Base-by-base conservation (phyloP, 2,888 invertebrate genomes). In the Sphaeridia pumilis region DNA sequence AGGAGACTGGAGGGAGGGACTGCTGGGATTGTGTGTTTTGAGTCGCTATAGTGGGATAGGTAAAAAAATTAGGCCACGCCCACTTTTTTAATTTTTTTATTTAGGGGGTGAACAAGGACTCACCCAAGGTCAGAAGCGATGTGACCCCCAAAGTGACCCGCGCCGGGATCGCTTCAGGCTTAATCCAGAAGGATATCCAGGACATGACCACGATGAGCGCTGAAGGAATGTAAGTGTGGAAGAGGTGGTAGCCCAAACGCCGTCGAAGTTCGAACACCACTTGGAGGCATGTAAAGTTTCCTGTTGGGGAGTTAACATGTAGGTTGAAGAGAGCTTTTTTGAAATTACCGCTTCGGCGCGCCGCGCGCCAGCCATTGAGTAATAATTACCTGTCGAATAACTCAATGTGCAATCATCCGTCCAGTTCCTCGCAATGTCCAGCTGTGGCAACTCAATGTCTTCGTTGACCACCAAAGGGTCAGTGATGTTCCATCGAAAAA, bases 101-200 rank as follows among this genome's bases (percentile, higher is more conserved):
- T n/a, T n/a, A n/a, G n/a, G n/a, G n/a, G n/a, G n/a, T n/a, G 3
- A 44, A 12, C 3, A 14, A 44, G 17, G 38, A 61, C 66, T 68
- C 70, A 84, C 84, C 84, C 66, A 89, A 74, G 46, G 89, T 90
- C 36, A 90, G 76, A 49, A 90, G 72, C 0, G 88, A 88, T 1
- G 87, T 88, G 24, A 88, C 87, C 45, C 89, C 89, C 17, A 90
- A 73, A 1, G 89, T 89, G 54, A 90, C 87, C 54, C 90, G 76
- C 0, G 89, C 89, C 0, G 90, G 90, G 64, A 87, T 87, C 4
- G 90, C 89, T 71, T 89, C 89, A 0, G 88, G 88, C 67, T 88
- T 89, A 66, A 90, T 89, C 92, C 90, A 92, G 74, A 92, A 92
- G 0, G 90, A 89, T 64, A 92, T 89, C 90, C 90, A 92, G 2